Evolutionary conservation across 2,888 invertebrate species (phyloP).

Genomic region (Pyrrhosoma nymphula): DNA sequence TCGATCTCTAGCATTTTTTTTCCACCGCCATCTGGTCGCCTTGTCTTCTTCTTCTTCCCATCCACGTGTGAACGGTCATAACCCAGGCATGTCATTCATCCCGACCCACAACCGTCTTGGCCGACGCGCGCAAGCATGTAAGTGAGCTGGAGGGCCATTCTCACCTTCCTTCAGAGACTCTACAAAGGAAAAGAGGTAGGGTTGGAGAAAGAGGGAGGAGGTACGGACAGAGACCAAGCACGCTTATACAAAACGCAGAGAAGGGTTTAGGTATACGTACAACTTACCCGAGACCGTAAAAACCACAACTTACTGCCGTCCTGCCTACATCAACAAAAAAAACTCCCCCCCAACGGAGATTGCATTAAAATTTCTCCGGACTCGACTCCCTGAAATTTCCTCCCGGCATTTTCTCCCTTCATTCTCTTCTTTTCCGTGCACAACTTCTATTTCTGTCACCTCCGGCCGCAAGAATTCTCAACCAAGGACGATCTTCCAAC

Average conservation of each 20-base stretch:
- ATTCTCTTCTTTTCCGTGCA: not conserved
- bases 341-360: not conserved
- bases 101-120: not conserved
- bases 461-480: not conserved
- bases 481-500: not conserved
- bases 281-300: not conserved
- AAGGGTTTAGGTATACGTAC: not conserved
- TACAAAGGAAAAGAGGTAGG: not conserved
- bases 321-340: not conserved
- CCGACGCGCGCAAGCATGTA: not conserved
- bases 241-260: not conserved
- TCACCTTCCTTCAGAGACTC: not conserved
- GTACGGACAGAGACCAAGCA: not conserved
- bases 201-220: not conserved
- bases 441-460: conserved; percentile 8
- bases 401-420: not conserved
- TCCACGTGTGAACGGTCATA: not conserved
- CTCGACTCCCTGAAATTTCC: not conserved
- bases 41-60: not conserved
- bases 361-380: not conserved
- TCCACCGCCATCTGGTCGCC: not conserved
- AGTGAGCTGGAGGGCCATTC: not conserved
- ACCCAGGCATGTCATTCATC: not conserved
- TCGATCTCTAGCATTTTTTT: not conserved
- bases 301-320: not conserved